Percentiles rank a stretch among this genome's conserved stretches.
phyloP scores from a whole-genome alignment of 2,797 vertebrate genomes.

The Pogoniulus pusillus region DNA sequence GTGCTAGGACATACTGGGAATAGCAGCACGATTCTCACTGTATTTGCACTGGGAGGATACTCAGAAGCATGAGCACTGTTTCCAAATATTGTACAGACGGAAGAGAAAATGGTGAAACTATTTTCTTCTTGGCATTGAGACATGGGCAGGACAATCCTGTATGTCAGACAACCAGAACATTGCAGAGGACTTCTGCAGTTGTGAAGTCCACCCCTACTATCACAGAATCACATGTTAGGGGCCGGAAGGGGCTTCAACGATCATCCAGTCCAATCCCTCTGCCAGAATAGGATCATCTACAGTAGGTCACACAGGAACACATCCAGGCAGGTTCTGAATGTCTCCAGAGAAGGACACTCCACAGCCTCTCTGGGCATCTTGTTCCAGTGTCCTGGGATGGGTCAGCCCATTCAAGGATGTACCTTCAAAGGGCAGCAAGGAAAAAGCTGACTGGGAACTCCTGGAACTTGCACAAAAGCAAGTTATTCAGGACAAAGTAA shows the following conservation, averaged over 20 bases:
- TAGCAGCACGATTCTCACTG: not conserved
- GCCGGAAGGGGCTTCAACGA: no score
- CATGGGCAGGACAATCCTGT: not conserved
- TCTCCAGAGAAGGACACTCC: no score
- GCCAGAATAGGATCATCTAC: no score
- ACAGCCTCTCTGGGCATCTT: not conserved
- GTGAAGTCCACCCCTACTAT: not conserved
- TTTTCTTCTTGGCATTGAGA: not conserved
- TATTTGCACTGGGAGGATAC: not conserved
- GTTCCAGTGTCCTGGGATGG: no score
- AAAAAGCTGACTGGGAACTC: not conserved
- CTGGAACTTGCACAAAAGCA: not conserved
- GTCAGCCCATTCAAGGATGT: not conserved
- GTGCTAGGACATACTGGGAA: not conserved
- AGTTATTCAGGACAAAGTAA: not conserved
- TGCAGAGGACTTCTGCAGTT: not conserved
- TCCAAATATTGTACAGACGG: not conserved
- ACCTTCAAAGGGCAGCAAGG: not conserved
- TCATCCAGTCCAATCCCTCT: no score
- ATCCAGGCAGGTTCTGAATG: no score
- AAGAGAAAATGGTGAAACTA: not conserved
- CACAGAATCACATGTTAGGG: no score
- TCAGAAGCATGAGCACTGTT: not conserved
- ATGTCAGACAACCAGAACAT: not conserved
- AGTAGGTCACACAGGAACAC: no score